Conservation (phyloP, 2,888 invertebrate species). For the Lasioglossum zephyrum region DNA sequence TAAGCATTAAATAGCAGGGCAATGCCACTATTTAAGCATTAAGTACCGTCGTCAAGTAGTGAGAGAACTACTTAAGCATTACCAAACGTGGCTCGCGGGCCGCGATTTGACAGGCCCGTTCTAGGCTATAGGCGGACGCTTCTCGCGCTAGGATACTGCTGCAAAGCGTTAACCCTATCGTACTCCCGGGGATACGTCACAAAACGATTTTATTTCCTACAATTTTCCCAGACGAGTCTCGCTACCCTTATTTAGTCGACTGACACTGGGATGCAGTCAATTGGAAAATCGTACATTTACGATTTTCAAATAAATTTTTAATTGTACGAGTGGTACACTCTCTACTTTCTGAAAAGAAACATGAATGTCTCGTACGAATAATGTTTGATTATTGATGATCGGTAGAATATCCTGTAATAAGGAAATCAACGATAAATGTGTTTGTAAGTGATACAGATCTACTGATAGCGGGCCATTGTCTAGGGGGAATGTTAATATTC, state of each 20-base stretch:
- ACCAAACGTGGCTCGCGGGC: too few species aligned
- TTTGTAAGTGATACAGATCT: not conserved
- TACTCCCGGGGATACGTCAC: not conserved
- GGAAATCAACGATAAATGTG: not conserved
- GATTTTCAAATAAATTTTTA: not conserved
- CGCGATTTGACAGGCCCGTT: too few species aligned
- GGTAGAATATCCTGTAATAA: not conserved
- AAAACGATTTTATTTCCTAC: not conserved
- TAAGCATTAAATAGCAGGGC: too few species aligned
- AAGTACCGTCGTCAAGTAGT: too few species aligned
- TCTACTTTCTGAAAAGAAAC: not conserved
- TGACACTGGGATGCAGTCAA: not conserved
- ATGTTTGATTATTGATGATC: not conserved
- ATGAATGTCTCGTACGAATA: not conserved
- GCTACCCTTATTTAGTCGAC: not conserved
- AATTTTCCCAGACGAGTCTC: not conserved
- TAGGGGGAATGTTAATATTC: not conserved
- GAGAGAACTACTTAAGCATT: too few species aligned
- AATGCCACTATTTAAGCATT: too few species aligned
- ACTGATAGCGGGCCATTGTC: not conserved
- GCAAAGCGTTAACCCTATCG: conserved; percentile 1
- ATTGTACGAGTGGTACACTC: not conserved
- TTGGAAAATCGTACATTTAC: not conserved
- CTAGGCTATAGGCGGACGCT: conserved; percentile 50
- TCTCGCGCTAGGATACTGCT: conserved; percentile 22